Evolutionary conservation across 2,113 vertebrate species (phyloP), one percentile per base, ranked within the genome.

Genomic region (Poeciliopsis occidentalis): DNA sequence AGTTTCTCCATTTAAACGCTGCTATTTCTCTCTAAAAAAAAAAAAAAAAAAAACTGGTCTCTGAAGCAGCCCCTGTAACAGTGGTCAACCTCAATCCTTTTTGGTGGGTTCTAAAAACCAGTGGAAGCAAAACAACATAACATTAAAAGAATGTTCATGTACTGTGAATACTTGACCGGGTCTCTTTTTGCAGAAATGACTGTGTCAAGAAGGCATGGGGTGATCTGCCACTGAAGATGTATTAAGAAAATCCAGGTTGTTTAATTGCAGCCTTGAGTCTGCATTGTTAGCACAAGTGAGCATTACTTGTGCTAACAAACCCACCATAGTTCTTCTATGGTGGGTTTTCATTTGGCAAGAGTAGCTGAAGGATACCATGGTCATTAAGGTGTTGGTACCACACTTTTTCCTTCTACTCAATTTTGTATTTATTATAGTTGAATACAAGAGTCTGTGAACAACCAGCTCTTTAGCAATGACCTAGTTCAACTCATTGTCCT

Each of bases 1-100:
- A 8, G 68, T 71, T 76, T 82, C 67, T 82, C 39, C 37, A 57
- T 72, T 80, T 85, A 65, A 47, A 29, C 82, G 62, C 54, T 22
- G 24, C 60, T 60, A 68, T 76, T 82, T 89, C 71, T 64, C 65
- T 76, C 73, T 78, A 83, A 82, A 29, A 63, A 24, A 83, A 61
- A 44, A 24, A 83, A 61, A 44, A 34, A 34, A 37, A 37, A 37
- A 37, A 37, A 2, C 65, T n/a, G 67, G 69, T 54, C 62, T 76
- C 78, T 86, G 76, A 82, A 86, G 89, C 66, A 82, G 63, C 32
- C 77, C 29, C 26, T 64, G 39, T 60, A 34, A 34, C 66, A 15
- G 31, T 63, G 54, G 12, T 13, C 64, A 27, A 51, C 30, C 57
- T 54, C 12, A 8, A 8, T n/a, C 47, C 12, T 26, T 32, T 51